Evolutionary conservation across 1,140 invertebrate species (phyloP).

Genomic region (Magallana gigas): DNA sequence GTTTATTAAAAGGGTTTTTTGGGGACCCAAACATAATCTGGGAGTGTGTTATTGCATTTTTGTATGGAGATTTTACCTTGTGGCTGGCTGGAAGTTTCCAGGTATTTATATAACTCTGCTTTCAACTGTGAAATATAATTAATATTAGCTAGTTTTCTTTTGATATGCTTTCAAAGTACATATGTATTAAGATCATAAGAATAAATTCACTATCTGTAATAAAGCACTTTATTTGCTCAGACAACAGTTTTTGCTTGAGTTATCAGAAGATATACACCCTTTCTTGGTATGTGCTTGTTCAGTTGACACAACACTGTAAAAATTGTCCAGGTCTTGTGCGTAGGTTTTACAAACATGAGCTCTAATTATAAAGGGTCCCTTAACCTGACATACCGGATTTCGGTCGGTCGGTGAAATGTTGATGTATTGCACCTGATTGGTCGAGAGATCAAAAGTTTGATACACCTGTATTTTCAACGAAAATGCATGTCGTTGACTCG

Average conservation of each 20-base stretch:
- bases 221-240: too few species aligned
- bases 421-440: slow-evolving; percentile 3
- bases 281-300: neutral
- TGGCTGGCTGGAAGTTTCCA: neutral
- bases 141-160: too few species aligned
- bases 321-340: too few species aligned
- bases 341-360: too few species aligned
- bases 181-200: too few species aligned
- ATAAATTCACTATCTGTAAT: too few species aligned
- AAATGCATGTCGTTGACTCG: neutral
- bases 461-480: neutral
- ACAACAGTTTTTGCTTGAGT: too few species aligned
- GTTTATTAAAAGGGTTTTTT: neutral
- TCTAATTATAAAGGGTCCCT: neutral
- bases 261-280: neutral
- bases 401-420: neutral
- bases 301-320: neutral
- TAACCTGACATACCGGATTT: neutral
- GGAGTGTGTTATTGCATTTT: slow-evolving; percentile 2
- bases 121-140: too few species aligned
- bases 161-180: too few species aligned
- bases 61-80: neutral
- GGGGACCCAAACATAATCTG: neutral
- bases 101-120: too few species aligned
- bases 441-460: slow-evolving; percentile 11